Evolutionary conservation across 2,797 vertebrate genomes (phyloP).

Genomic region (Schizothorax lantsangensis): DNA sequence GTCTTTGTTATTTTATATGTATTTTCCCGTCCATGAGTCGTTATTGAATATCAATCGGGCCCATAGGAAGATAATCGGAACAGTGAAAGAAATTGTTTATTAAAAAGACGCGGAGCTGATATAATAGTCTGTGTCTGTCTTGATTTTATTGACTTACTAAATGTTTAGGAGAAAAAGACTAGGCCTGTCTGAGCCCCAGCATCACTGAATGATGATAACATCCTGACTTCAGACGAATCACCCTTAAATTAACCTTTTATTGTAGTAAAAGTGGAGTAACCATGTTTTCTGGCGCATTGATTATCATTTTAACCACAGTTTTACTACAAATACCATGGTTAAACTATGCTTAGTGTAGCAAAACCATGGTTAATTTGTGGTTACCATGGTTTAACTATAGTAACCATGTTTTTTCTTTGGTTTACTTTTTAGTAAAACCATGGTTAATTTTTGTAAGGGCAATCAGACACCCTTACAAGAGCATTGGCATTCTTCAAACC

Average conservation of each 20-base stretch:
- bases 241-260: background rate
- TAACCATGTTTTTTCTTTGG: background rate
- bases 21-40: background rate
- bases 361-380: background rate
- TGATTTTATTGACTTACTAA: background rate
- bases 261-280: background rate
- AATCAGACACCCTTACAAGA: background rate
- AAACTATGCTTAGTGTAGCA: background rate
- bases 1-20: background rate
- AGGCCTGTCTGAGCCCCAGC: slow-evolving; percentile 7
- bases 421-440: background rate
- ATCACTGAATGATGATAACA: background rate
- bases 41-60: background rate
- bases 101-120: background rate
- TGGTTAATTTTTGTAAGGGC: background rate
- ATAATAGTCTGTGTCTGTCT: background rate
- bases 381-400: background rate
- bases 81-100: background rate
- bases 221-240: background rate
- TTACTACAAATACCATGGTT: background rate
- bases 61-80: no score
- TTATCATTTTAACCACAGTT: background rate
- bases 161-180: background rate
- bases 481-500: background rate
- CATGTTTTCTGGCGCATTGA: background rate